Evolutionary conservation across 2,113 vertebrate species (phyloP).

Genomic region (Eolophus roseicapilla): DNA sequence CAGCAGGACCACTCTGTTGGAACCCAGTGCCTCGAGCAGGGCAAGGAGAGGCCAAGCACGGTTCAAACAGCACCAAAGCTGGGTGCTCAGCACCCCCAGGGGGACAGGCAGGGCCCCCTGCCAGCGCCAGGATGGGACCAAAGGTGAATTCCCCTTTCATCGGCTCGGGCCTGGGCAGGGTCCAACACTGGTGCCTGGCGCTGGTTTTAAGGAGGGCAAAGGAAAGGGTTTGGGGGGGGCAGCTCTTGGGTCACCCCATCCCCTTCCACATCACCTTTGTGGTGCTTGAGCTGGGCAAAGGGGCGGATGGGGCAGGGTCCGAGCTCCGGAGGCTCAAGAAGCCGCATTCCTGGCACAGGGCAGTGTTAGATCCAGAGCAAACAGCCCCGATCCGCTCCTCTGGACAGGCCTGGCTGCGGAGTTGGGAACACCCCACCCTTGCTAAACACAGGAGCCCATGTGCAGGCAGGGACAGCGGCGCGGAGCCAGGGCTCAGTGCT

Average conservation of each 20-base stretch:
- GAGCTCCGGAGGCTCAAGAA: background rate
- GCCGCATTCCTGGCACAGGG: background rate
- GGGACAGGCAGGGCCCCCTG: background rate
- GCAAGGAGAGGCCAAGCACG: accelerated
- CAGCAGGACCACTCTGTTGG: background rate
- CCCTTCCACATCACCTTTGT: background rate
- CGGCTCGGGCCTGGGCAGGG: background rate
- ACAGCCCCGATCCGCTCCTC: accelerated
- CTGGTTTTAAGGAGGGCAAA: background rate
- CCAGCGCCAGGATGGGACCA: accelerated
- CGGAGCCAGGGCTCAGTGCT: too few relatives aligned
- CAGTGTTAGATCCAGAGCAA: background rate
- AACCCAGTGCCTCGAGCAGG: background rate
- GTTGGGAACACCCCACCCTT: background rate
- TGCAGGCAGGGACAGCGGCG: background rate
- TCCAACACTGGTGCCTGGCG: background rate
- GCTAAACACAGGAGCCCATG: background rate
- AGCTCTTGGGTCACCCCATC: background rate
- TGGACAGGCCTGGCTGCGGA: background rate
- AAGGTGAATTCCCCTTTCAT: background rate
- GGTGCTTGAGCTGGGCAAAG: too few relatives aligned
- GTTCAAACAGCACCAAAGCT: background rate
- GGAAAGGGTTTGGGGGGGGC: background rate
- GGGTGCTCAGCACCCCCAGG: background rate
- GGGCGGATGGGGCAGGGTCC: background rate